Conservation (phyloP, 1,140 invertebrate genomes). For the Delia radicum region DNA sequence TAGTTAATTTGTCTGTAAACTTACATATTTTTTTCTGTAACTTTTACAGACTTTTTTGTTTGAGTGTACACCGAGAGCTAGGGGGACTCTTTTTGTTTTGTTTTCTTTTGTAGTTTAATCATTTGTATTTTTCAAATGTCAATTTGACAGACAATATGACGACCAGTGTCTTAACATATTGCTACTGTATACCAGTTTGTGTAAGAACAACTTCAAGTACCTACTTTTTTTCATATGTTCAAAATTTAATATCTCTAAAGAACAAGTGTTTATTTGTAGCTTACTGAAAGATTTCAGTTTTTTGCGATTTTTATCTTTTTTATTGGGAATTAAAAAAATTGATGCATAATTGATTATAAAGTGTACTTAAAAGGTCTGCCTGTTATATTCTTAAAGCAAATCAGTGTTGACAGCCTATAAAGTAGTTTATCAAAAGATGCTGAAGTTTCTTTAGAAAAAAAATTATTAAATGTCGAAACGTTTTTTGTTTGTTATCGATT, state of each 20-base stretch:
- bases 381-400: background rate
- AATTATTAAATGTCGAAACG: conserved; percentile 16
- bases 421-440: background rate
- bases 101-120: background rate
- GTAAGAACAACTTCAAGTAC: background rate
- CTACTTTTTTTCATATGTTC: background rate
- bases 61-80: background rate
- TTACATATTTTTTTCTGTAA: too few species aligned
- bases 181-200: conserved; percentile 41
- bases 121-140: conserved; percentile 37
- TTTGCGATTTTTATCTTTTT: conserved; percentile 22
- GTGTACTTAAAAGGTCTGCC: conserved; percentile 36
- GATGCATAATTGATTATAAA: conserved; percentile 51
- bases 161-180: conserved; percentile 51
- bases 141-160: conserved; percentile 54
- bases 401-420: background rate
- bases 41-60: too few species aligned
- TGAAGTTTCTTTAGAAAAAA: background rate
- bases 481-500: conserved; percentile 55
- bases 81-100: background rate
- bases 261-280: background rate
- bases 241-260: background rate
- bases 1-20: too few species aligned
- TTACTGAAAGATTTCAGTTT: background rate
- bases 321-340: conserved; percentile 20